Conservation (phyloP, 1,140 invertebrate genomes). For the Drosophila punjabiensis region DNA sequence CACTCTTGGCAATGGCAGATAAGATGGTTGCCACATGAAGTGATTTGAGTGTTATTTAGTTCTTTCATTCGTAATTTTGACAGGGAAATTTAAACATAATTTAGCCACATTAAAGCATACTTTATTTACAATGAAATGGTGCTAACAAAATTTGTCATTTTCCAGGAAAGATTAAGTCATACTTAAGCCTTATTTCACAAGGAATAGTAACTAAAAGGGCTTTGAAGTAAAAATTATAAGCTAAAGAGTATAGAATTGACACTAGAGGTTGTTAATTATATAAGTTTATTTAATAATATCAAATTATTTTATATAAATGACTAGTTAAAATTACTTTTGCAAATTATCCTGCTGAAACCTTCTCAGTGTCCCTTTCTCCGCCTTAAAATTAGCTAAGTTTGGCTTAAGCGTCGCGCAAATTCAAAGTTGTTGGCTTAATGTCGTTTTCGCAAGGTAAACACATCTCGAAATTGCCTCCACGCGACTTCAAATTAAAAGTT, state of each 20-base stretch:
- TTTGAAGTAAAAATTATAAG: background rate
- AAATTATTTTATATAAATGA: background rate
- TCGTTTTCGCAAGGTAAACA: constrained; percentile 50
- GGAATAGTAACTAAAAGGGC: background rate
- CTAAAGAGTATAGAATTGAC: background rate
- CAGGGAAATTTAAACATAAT: background rate
- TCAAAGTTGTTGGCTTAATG: constrained; percentile 20
- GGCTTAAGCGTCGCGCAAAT: background rate
- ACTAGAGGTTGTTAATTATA: background rate
- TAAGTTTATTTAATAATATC: background rate
- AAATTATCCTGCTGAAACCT: rapidly evolving
- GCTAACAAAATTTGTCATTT: background rate
- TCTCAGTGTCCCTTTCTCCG: background rate
- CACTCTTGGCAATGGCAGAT: background rate
- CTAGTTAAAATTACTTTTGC: background rate
- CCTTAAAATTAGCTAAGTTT: constrained; percentile 3
- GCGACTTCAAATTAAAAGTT: constrained; percentile 76
- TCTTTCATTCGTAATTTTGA: background rate
- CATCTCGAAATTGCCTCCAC: constrained; percentile 37
- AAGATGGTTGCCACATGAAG: background rate
- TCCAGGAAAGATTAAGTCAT: background rate
- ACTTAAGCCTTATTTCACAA: background rate
- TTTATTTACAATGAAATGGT: background rate
- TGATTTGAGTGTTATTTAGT: background rate
- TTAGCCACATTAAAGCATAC: background rate